A percentile compares a stretch with the other conserved stretches of the same genome.
Evolutionary conservation across 2,113 vertebrate genomes (phyloP).

Genomic region (Dromaius novaehollandiae): DNA sequence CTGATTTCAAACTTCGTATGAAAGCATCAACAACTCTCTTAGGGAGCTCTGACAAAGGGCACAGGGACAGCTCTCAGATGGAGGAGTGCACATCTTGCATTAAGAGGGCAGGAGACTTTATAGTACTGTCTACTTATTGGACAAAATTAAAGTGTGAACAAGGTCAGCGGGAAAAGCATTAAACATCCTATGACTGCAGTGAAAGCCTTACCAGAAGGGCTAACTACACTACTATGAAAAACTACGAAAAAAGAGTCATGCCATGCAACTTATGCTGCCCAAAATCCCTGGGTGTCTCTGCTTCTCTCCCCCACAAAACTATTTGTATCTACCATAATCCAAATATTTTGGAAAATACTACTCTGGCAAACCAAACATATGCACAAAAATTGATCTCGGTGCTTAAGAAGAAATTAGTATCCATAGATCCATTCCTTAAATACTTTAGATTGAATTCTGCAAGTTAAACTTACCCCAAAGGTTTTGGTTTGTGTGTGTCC

Average conservation of each 20-base stretch:
- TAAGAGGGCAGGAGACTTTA: not conserved
- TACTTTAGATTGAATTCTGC: not conserved
- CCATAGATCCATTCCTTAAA: not conserved
- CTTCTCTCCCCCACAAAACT: not conserved
- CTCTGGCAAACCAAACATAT: not conserved
- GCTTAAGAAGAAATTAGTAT: not conserved
- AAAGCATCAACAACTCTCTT: not conserved
- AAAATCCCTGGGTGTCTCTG: not conserved
- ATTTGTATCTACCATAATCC: not conserved
- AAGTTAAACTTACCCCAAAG: conserved; percentile 88
- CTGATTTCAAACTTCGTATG: not conserved
- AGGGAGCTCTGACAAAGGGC: not conserved
- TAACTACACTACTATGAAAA: not conserved
- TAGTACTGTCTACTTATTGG: not conserved
- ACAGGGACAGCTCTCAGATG: not conserved
- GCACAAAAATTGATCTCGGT: not conserved
- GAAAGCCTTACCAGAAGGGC: not conserved
- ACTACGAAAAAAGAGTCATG: not conserved
- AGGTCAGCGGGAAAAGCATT: not conserved
- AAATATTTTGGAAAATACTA: not conserved
- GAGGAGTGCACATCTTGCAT: not conserved
- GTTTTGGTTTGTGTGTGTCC: conserved; percentile 97
- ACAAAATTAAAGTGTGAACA: not conserved
- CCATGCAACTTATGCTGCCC: too few species aligned
- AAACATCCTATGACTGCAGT: not conserved